Evolutionary conservation across 2,113 vertebrate genomes (phyloP), one percentile per base, ranked within the genome.

Genomic region (Scalopus aquaticus): DNA sequence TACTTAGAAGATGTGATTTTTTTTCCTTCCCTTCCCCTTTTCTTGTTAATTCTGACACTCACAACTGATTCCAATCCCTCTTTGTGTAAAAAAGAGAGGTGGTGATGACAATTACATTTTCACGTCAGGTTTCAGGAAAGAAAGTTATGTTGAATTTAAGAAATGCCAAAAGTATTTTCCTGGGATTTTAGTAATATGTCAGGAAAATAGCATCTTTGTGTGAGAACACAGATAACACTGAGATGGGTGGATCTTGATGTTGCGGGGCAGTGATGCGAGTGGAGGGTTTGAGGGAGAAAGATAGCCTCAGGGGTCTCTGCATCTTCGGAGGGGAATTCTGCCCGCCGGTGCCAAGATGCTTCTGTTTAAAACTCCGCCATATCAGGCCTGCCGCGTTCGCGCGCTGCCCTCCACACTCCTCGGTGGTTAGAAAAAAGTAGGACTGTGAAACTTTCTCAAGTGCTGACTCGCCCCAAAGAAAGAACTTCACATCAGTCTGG

Each of bases 141-240:
- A 91, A 91, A 85, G 20, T 58, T 77, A 76, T 54, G 3, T 56
- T 79, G 51, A 92, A 73, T 83, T 89, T 54, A 95, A 76, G 58
- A 88, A 79, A 39, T 49, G 15, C 37, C 56, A 9, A 28, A 24
- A 42, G 65, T 0, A n/a, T 78, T 80, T 64, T 20, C 35, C 15
- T 91, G 3, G 2, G 86, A 78, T 91, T 94, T 95, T 84, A 62
- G 39, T 84, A 76, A 51, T 64, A 58, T 56, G 10, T 65, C 69
- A 95, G 62, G 72, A 67, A 60, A 64, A n/a, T 28, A 72, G 54
- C 17, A 70, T 84, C 62, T 88, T 1, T 60, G 37, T 80, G 39
- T 81, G 62, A 81, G 84, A 72, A 81, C 30, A 62, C 16, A 78
- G 26, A 39, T 54, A 65, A 76, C 22, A 77, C 9, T 58, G 60